A percentile compares a stretch with the other conserved stretches of the same genome.
Conservation (phyloP, 1,140 invertebrate species). For the Drosophila kepulauana region DNA sequence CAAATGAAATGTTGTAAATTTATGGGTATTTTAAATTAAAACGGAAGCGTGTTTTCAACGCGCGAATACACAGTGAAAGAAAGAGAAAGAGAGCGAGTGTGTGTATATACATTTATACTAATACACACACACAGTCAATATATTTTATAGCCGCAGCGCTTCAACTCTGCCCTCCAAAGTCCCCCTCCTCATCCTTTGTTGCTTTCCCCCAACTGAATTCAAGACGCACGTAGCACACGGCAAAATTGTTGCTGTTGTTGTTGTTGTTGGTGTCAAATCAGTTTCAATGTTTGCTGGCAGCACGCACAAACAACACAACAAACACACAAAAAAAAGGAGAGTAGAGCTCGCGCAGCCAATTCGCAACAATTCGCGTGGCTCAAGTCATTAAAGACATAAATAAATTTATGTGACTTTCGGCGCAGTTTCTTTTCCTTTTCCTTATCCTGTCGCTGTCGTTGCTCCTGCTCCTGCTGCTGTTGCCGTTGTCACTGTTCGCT, state of each 20-base stretch:
- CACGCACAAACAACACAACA: conserved; percentile 60
- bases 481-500: not conserved
- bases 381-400: conserved; percentile 84
- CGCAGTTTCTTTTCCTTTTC: conserved; percentile 51
- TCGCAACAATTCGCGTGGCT: conserved; percentile 75
- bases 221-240: conserved; percentile 81
- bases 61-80: conserved; percentile 45
- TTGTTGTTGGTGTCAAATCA: conserved; percentile 74
- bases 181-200: not conserved
- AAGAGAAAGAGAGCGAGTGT: conserved; percentile 5
- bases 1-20: conserved; percentile 84
- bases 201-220: conserved; percentile 37
- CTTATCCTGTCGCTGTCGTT: conserved; percentile 21
- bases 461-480: not conserved
- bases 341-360: conserved; percentile 50
- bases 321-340: conserved; percentile 43
- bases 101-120: conserved; percentile 28
- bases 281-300: conserved; percentile 72
- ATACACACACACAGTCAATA: conserved; percentile 70
- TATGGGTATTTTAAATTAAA: conserved; percentile 85
- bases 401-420: conserved; percentile 84
- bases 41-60: conserved; percentile 84
- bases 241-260: conserved; percentile 34
- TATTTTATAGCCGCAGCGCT: conserved; percentile 74
- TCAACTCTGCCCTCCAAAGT: conserved; percentile 21